phyloP scores from a whole-genome alignment of 2,888 invertebrate genomes.

The Drosophila heteroneura region DNA sequence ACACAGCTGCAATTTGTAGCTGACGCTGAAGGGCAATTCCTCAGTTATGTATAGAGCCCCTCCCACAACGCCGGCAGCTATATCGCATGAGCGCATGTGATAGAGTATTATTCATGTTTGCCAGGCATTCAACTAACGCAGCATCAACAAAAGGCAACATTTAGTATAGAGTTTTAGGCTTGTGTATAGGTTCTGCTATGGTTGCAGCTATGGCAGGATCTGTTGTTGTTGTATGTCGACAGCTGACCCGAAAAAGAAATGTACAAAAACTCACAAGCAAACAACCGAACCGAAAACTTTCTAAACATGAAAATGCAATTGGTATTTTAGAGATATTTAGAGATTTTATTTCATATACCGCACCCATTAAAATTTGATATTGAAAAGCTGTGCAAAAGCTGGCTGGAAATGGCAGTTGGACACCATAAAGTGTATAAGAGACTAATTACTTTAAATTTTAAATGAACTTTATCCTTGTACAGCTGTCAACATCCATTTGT shows the following conservation, averaged over 20 bases:
- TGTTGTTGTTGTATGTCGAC: slow-evolving; percentile 28
- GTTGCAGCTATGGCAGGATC: slow-evolving; percentile 17
- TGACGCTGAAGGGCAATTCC: slow-evolving; percentile 59
- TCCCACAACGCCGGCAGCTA: slow-evolving; percentile 16
- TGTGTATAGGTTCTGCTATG: not conserved
- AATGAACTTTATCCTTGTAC: not conserved
- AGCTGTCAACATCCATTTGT: not conserved
- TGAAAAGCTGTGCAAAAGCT: not conserved
- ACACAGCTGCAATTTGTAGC: slow-evolving; percentile 20
- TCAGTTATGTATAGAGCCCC: slow-evolving; percentile 30
- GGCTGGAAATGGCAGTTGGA: not conserved
- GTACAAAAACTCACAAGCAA: slow-evolving; percentile 22
- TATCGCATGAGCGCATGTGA: slow-evolving; percentile 59
- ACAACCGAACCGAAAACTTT: slow-evolving; percentile 36
- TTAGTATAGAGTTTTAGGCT: slow-evolving; percentile 29
- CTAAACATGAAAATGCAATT: slow-evolving; percentile 58
- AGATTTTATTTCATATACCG: not conserved
- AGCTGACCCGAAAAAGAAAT: slow-evolving; percentile 24
- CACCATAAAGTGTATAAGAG: not conserved
- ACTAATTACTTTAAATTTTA: not conserved
- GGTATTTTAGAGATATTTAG: slow-evolving; percentile 9
- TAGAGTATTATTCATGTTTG: slow-evolving; percentile 69
- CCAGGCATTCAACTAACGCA: slow-evolving; percentile 53
- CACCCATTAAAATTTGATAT: not conserved
- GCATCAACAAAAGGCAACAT: slow-evolving; percentile 54